These are phyloP conservation scores for Megalops cyprinoides DNA, from an alignment of 2,797 vertebrate species.

Conservation along the genomic window DNA sequence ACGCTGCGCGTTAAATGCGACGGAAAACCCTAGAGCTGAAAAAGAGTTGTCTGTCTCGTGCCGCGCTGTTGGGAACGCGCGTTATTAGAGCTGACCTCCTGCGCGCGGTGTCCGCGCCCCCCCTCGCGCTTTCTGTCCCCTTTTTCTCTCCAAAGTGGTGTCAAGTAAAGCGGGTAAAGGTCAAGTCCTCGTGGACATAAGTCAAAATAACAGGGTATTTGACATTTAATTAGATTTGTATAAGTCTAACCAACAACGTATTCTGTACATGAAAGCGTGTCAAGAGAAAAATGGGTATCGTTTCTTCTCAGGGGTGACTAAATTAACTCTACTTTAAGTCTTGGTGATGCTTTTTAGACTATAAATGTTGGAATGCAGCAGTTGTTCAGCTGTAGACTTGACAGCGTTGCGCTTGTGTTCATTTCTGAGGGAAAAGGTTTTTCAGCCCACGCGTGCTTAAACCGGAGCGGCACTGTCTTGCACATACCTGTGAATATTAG, in stretches of 20 bases:
- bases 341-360: not conserved
- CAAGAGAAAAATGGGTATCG: slow-evolving; percentile 19
- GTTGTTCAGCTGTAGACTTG: not conserved
- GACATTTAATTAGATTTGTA: slow-evolving; percentile 57
- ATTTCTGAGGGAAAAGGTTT: too few species aligned
- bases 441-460: not conserved
- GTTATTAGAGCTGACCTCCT: slow-evolving; percentile 14
- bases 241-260: slow-evolving; percentile 42
- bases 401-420: not conserved
- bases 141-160: slow-evolving; percentile 59
- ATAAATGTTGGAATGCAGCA: not conserved
- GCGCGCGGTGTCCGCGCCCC: not conserved
- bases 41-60: slow-evolving; percentile 33
- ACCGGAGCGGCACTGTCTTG: not conserved
- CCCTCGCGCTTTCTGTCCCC: slow-evolving; percentile 37
- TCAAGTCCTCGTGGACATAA: slow-evolving; percentile 61
- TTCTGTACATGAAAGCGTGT: not conserved
- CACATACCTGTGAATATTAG: not conserved
- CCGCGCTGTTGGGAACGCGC: slow-evolving; percentile 35
- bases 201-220: slow-evolving; percentile 63
- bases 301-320: slow-evolving; percentile 18
- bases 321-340: slow-evolving; percentile 5
- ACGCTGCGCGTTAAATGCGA: slow-evolving; percentile 30
- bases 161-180: slow-evolving; percentile 67
- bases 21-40: slow-evolving; percentile 16